Evolutionary conservation across 1,140 invertebrate genomes (phyloP).

Genomic region (Scaptodrosophila lebanonensis): DNA sequence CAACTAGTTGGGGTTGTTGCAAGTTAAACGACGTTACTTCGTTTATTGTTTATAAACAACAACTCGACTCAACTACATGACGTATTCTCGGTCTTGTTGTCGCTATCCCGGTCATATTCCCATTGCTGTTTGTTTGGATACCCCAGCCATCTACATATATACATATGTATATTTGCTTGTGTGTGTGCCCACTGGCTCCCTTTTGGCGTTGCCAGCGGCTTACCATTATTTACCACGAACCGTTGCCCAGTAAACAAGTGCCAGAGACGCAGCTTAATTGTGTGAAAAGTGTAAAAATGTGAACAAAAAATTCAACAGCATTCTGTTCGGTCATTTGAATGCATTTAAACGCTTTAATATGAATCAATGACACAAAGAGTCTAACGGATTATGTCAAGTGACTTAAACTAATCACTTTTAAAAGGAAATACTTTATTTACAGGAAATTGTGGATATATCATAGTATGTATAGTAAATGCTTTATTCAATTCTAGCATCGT

Average conservation of each 20-base stretch:
- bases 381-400: too few relatives aligned
- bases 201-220: slow-evolving; percentile 48
- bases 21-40: slow-evolving; percentile 35
- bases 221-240: slow-evolving; percentile 58
- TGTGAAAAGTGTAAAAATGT: slow-evolving; percentile 10
- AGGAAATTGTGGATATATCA: too few relatives aligned
- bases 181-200: slow-evolving; percentile 16
- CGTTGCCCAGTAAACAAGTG: slow-evolving; percentile 63
- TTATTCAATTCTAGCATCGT: too few relatives aligned
- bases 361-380: too few relatives aligned
- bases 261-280: slow-evolving; percentile 15
- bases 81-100: slow-evolving; percentile 56
- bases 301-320: too few relatives aligned
- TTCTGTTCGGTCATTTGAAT: too few relatives aligned
- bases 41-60: slow-evolving; percentile 74
- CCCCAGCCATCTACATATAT: not conserved
- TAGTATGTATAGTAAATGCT: too few relatives aligned
- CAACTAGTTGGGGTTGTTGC: not conserved
- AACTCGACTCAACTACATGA: slow-evolving; percentile 49
- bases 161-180: slow-evolving; percentile 10
- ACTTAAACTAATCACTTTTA: too few relatives aligned
- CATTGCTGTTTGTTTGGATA: slow-evolving; percentile 2
- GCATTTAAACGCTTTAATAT: too few relatives aligned
- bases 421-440: too few relatives aligned
- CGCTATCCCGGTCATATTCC: slow-evolving; percentile 22